Base-by-base conservation (phyloP, 2,113 vertebrate genomes). In the Corydoras maculifer region DNA sequence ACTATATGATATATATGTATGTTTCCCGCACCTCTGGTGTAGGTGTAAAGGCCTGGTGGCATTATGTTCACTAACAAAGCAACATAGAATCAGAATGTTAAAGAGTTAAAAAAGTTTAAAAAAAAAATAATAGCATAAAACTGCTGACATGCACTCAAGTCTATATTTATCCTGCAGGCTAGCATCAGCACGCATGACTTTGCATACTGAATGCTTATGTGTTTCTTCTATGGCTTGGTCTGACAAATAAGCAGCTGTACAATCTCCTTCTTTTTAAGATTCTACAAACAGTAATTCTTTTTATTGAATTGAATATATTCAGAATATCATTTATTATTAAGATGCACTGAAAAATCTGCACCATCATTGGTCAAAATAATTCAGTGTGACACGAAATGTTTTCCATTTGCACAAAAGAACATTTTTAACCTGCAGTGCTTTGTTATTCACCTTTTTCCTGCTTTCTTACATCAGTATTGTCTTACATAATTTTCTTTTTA, bases 91-190 rank as follows among this genome's bases (percentile, higher is more conserved):
- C n/a, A 60, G 13, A 60, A n/a, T 74, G 59, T 32, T 18, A 48
- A 49, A n/a, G 1, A 3, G 18, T 25, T 13, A 50, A n/a, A 32
- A 55, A 60, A 51, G 35, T 66, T n/a, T n/a, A n/a, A n/a, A 49
- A 57, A 61, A 58, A 50, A 43, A 43, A 53, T 50, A 62, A 62
- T 62, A 32, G 73, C 48, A 12, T 10, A 61, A 64, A 74, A 66
- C 54, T 73, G 74, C 62, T 74, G 66, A 69, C 66, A 75, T 53
- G 64, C 59, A 70, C 75, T 62, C 29, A 48, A 58, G 32, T 66
- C 78, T 80, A 77, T 80, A 77, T 80, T 77, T 75, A 80, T 75
- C 75, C 78, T n/a, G 14, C 72, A 73, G 49, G 15, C 29, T n/a
- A 64, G 50, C 75, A 14, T 75, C 64, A 65, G 65, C 11, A 43